Percentiles rank a stretch among this genome's conserved stretches.
Evolutionary conservation across 2,888 invertebrate species (phyloP).

Genomic region (Sclerodermus sp.): DNA sequence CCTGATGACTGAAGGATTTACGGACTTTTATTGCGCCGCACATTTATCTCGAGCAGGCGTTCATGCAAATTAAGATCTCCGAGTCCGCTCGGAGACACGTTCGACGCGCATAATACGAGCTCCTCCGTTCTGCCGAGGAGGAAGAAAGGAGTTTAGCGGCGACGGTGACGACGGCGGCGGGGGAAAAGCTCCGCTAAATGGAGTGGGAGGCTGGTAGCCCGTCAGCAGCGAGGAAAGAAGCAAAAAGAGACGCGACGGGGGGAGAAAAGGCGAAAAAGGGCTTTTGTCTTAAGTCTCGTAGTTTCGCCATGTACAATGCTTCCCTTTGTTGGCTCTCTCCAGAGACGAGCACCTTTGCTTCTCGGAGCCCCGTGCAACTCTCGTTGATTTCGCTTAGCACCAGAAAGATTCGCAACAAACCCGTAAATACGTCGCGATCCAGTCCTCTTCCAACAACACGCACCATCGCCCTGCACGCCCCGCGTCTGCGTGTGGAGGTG

Average conservation of each 20-base stretch:
- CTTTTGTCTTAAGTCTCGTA: slow-evolving; percentile 37
- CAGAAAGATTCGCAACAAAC: no score
- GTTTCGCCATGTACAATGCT: slow-evolving; percentile 25
- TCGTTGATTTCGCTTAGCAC: no score
- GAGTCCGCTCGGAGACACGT: slow-evolving; percentile 23
- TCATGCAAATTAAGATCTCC: slow-evolving; percentile 45
- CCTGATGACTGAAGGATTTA: slow-evolving; percentile 50
- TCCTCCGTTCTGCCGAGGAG: neutral
- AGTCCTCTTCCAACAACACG: no score
- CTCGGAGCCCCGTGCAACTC: neutral
- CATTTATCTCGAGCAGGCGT: slow-evolving; percentile 37
- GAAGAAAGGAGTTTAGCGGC: neutral
- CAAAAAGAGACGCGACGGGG: slow-evolving; percentile 13
- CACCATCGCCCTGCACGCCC: no score
- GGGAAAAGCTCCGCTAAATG: neutral
- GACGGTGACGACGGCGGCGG: neutral
- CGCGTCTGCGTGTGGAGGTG: no score
- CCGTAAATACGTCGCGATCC: no score
- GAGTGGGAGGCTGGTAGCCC: neutral
- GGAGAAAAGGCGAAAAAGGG: slow-evolving; percentile 16
- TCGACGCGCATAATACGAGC: slow-evolving; percentile 16
- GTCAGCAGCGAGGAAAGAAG: neutral
- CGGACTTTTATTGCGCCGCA: slow-evolving; percentile 43
- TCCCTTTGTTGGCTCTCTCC: slow-evolving; percentile 26
- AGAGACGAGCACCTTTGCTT: neutral